phyloP scores from a whole-genome alignment of 2,888 invertebrate species.

The Diadegma fenestrale region DNA sequence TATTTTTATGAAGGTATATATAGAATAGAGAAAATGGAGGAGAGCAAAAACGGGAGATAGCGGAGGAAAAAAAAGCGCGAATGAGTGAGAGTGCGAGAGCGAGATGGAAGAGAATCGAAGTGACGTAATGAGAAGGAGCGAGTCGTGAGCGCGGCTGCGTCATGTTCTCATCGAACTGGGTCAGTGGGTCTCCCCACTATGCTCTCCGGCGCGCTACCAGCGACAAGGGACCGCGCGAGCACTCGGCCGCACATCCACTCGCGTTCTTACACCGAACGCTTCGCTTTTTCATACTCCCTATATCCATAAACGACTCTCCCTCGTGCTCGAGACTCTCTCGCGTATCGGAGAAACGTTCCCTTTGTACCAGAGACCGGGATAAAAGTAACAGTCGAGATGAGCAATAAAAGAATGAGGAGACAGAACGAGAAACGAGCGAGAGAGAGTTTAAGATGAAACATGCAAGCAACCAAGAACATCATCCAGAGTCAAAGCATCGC shows the following conservation, averaged over 20 bases:
- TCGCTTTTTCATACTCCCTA: constrained; percentile 25
- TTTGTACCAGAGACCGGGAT: constrained; percentile 29
- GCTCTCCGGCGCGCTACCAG: constrained; percentile 78
- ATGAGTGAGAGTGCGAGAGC: constrained; percentile 54
- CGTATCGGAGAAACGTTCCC: constrained; percentile 52
- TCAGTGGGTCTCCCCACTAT: constrained; percentile 92
- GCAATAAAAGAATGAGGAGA: constrained; percentile 34
- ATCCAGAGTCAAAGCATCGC: constrained; percentile 73
- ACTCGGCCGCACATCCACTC: constrained; percentile 65
- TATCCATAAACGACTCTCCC: constrained; percentile 43
- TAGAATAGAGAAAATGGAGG: constrained; percentile 38
- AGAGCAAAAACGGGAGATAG: constrained; percentile 42
- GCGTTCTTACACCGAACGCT: constrained; percentile 45
- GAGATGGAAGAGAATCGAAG: constrained; percentile 61
- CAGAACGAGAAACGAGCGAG: not conserved
- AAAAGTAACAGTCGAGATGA: constrained; percentile 22
- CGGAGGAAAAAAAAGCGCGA: constrained; percentile 35
- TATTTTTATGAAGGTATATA: not conserved
- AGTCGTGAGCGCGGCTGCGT: constrained; percentile 82
- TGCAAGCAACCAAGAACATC: constrained; percentile 48
- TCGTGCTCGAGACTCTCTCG: constrained; percentile 50
- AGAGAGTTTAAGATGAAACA: constrained; percentile 65
- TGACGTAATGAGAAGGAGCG: constrained; percentile 78
- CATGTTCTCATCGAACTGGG: constrained; percentile 89
- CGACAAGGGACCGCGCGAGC: constrained; percentile 61